A percentile compares a stretch with the other conserved stretches of the same genome.
These are phyloP conservation scores for Fregata magnificens DNA, from an alignment of 2,113 vertebrate genomes.

Conservation along the genomic window DNA sequence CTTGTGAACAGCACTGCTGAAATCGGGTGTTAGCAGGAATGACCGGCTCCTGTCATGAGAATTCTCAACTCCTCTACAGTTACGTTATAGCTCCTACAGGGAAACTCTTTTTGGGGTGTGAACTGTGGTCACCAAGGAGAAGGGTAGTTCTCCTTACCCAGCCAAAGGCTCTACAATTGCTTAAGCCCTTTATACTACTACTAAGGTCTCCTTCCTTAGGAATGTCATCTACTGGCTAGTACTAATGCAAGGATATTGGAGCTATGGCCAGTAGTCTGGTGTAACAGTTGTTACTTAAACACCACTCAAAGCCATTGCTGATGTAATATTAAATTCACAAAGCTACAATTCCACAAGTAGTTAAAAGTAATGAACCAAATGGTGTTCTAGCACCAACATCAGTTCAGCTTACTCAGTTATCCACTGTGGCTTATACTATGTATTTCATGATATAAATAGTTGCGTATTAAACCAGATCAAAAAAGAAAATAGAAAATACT, in stretches of 20 bases:
- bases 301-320: neutral
- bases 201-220: neutral
- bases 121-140: neutral
- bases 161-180: neutral
- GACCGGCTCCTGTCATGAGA: neutral
- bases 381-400: neutral
- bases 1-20: neutral
- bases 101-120: neutral
- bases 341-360: neutral
- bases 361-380: neutral
- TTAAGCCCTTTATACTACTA: neutral
- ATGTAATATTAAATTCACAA: neutral
- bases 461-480: neutral
- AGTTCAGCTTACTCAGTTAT: neutral
- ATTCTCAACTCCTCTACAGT: neutral
- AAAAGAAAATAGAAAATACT: neutral
- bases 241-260: neutral
- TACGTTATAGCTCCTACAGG: neutral
- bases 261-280: fast-evolving
- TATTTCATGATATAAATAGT: neutral
- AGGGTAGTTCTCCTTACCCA: neutral
- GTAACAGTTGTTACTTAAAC: neutral
- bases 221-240: neutral
- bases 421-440: neutral
- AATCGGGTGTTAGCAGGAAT: neutral